These are phyloP conservation scores for Pipistrellus nathusii DNA, from an alignment of 2,797 vertebrate species.

Conservation along the genomic window DNA sequence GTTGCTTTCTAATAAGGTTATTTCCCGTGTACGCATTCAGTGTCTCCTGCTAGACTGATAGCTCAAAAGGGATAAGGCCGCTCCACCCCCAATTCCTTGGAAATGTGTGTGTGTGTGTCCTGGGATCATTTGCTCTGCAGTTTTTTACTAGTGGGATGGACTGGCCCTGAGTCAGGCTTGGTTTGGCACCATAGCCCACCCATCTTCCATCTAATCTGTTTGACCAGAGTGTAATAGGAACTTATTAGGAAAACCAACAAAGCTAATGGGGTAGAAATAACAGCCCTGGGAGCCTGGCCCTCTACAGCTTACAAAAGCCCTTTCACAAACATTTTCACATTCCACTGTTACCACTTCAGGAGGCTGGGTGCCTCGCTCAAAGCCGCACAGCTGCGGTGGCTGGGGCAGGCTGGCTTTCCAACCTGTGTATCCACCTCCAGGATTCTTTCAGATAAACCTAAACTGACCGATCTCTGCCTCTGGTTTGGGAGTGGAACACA, in stretches of 20 bases:
- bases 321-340: not conserved
- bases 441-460: not conserved
- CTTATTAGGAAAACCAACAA: not conserved
- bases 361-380: not conserved
- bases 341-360: no score
- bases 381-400: not conserved
- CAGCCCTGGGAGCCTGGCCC: not conserved
- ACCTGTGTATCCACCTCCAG: not conserved
- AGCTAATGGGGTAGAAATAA: not conserved
- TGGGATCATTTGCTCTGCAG: not conserved
- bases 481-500: rapidly evolving
- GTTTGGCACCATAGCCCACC: no score
- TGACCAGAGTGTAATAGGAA: not conserved
- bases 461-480: not conserved
- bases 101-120: not conserved
- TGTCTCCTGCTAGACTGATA: not conserved
- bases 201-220: not conserved
- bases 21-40: not conserved
- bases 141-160: not conserved
- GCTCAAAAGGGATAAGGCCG: not conserved
- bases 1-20: slow-evolving; percentile 58
- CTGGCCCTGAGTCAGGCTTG: not conserved
- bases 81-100: not conserved
- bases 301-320: not conserved
- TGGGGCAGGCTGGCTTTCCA: not conserved